Evolutionary conservation across 2,113 vertebrate genomes (phyloP).

Genomic region (Cynopterus brachyotis): DNA sequence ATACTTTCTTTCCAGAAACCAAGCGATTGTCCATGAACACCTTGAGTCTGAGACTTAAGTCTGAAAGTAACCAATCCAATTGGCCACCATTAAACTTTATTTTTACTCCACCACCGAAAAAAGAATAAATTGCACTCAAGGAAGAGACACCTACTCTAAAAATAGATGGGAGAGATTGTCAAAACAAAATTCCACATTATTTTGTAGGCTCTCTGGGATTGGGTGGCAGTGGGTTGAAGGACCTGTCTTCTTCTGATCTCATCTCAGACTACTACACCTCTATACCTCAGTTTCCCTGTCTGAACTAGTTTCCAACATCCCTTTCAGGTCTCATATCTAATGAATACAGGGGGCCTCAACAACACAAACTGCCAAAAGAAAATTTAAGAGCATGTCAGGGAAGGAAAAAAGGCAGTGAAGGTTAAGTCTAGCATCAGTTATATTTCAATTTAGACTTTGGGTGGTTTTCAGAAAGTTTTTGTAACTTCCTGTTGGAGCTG

Average conservation of each 20-base stretch:
- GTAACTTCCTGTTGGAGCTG: background rate
- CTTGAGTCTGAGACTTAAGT: background rate
- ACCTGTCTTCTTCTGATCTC: background rate
- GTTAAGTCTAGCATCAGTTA: background rate
- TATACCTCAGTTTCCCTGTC: background rate
- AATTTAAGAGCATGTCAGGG: background rate
- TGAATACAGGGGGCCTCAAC: background rate
- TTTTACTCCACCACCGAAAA: background rate
- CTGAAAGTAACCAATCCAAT: background rate
- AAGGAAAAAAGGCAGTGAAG: background rate
- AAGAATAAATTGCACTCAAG: background rate
- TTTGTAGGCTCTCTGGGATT: background rate
- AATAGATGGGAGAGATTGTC: background rate
- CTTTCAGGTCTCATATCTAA: background rate
- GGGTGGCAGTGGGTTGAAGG: background rate
- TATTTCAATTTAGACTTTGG: background rate
- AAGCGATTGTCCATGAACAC: background rate
- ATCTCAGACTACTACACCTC: background rate
- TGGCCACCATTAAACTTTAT: background rate
- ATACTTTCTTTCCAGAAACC: background rate
- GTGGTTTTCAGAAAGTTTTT: background rate
- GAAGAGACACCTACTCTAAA: background rate
- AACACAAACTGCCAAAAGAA: background rate
- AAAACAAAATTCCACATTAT: background rate
- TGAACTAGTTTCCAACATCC: background rate